phyloP scores from a whole-genome alignment of 2,113 vertebrate genomes.

The Indicator indicator region DNA sequence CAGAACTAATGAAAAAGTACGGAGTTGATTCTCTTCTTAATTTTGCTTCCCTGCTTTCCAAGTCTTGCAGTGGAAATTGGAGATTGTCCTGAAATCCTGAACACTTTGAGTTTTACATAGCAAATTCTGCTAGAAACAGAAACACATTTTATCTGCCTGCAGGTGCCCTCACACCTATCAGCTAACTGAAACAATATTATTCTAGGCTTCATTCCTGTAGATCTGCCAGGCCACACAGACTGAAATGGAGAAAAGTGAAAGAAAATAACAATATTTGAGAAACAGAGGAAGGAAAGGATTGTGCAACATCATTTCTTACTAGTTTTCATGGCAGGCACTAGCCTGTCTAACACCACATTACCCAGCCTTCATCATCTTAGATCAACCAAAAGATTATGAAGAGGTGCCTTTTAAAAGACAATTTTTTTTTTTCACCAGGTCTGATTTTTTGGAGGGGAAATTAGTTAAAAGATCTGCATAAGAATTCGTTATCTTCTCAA shows the following conservation, averaged over 20 bases:
- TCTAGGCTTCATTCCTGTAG: slow-evolving; percentile 43
- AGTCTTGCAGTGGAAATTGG: not conserved
- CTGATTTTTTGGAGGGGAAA: not conserved
- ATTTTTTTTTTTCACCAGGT: not conserved
- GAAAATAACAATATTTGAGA: slow-evolving; percentile 28
- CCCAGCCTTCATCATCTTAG: not conserved
- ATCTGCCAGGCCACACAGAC: slow-evolving; percentile 54
- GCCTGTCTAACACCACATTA: not conserved
- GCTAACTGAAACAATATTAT: slow-evolving; percentile 45
- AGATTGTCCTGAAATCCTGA: slow-evolving; percentile 15
- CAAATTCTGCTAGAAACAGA: slow-evolving; percentile 11
- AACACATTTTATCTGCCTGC: slow-evolving; percentile 40
- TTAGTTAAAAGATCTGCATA: not conserved
- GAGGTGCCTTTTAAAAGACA: not conserved
- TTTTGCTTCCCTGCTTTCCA: not conserved
- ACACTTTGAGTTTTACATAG: not conserved
- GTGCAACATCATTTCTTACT: not conserved
- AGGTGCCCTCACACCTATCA: slow-evolving; percentile 62
- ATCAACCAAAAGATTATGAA: not conserved
- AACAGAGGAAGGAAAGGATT: not conserved
- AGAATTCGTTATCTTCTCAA: not conserved
- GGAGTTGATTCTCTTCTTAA: slow-evolving; percentile 40
- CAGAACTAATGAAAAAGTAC: slow-evolving; percentile 52
- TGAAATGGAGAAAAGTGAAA: slow-evolving; percentile 40
- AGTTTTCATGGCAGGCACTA: not conserved